Evolutionary conservation across 2,888 invertebrate species (phyloP), one percentile per base, ranked within the genome.

Genomic region (Drosophila anceps): DNA sequence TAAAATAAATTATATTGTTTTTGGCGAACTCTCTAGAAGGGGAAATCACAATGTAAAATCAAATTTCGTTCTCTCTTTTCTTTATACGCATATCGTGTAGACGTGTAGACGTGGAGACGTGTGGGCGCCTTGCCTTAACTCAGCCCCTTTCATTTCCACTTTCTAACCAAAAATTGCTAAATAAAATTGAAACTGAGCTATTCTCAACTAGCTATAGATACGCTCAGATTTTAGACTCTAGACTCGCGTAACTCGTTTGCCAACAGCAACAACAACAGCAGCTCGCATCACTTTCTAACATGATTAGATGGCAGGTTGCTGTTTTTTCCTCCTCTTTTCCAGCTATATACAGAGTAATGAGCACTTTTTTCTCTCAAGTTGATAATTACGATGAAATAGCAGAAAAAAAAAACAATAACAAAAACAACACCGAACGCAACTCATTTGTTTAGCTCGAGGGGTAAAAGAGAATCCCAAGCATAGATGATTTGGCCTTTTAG

Each of bases 301-400:
- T 67, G 85, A 78, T 82, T 78, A 82, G 73, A 66, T 69, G 77
- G 53, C 27, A 50, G 48, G 59, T 48, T 51, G 78, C 54, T 75
- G 44, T 64, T 62, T 59, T 70, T 50, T 13, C 31, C 31, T 13
- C 31, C 58, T 51, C 9, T 37, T 12, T 57, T 33, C 37, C 15
- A 59, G 59, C 27, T 50, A 51, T 63, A 41, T 12, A 66, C 50
- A 61, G 57, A 61, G 73, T 84, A 85, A 86, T 86, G 87, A 85
- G 82, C 78, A 72, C 73, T 77, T 85, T 84, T 89, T 77, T 81
- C 73, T 87, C 66, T 87, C 74, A 71, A 89, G 85, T 85, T 88
- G 79, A 86, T 86, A 86, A 86, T 86, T 89, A 89, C 81, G 81
- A 86, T 86, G 85, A 86, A 83, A 80, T 69, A 63, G 85, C 85